These are phyloP conservation scores for Rhineura floridana DNA, from an alignment of 2,113 vertebrate species.

Conservation along the genomic window DNA sequence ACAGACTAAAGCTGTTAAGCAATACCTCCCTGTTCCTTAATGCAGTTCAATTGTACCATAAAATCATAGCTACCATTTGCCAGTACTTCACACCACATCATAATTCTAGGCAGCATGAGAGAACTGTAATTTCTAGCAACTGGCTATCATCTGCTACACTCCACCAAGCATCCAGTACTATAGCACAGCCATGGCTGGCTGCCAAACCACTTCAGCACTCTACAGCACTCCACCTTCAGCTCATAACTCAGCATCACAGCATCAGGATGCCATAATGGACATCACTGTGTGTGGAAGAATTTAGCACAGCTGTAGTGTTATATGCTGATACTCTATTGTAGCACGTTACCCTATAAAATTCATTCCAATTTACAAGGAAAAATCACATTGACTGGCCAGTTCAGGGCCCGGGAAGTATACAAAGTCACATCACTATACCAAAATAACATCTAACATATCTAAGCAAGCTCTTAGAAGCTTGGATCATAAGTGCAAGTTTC, in stretches of 20 bases:
- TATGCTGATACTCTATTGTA: slow-evolving; percentile 38
- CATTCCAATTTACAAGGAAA: slow-evolving; percentile 28
- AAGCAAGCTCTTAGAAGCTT: slow-evolving; percentile 38
- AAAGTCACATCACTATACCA: not conserved
- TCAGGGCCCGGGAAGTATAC: not conserved
- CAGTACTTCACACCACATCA: slow-evolving; percentile 57
- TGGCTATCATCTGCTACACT: slow-evolving; percentile 52
- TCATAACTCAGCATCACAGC: slow-evolving; percentile 47
- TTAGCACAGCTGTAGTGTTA: slow-evolving; percentile 53
- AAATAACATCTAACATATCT: slow-evolving; percentile 20
- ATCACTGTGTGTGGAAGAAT: slow-evolving; percentile 57
- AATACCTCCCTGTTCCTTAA: slow-evolving; percentile 42
- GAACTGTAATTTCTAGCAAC: slow-evolving; percentile 48
- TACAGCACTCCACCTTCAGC: slow-evolving; percentile 24
- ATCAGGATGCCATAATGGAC: slow-evolving; percentile 52
- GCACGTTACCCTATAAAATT: slow-evolving; percentile 58
- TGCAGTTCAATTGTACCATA: slow-evolving; percentile 50
- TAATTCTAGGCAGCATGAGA: slow-evolving; percentile 18
- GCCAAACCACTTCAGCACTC: slow-evolving; percentile 30
- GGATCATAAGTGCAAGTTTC: slow-evolving; percentile 6
- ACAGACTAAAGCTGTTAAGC: slow-evolving; percentile 55
- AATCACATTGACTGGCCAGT: slow-evolving; percentile 28
- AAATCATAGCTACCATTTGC: slow-evolving; percentile 53
- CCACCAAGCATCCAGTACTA: slow-evolving; percentile 35
- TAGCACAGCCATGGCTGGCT: slow-evolving; percentile 21